Conservation (phyloP, 2,888 invertebrate genomes). For the Lycophotia porphyrea region DNA sequence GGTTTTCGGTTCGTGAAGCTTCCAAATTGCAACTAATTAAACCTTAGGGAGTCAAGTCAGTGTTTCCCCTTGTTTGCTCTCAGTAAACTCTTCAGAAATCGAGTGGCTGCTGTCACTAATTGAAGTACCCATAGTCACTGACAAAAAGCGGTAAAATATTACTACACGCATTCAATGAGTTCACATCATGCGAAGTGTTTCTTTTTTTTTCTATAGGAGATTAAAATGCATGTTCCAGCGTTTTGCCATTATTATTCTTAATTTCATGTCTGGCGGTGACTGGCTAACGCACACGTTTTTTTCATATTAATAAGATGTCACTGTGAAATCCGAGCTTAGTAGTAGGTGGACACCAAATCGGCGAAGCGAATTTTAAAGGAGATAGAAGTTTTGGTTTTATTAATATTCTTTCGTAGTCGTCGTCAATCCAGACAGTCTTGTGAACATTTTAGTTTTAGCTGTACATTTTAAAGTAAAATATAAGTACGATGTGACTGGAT, state of each 20-base stretch:
- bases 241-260: conserved; percentile 33
- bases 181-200: neutral
- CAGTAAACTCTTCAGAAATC: conserved; percentile 13
- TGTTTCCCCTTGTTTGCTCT: conserved; percentile 19
- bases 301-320: conserved; percentile 40
- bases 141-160: neutral
- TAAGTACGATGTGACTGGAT: neutral
- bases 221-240: conserved; percentile 45
- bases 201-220: neutral
- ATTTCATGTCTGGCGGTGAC: conserved; percentile 49
- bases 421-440: neutral
- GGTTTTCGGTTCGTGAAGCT: neutral
- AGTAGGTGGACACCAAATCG: neutral
- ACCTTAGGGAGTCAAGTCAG: conserved; percentile 4
- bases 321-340: neutral
- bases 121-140: conserved; percentile 1
- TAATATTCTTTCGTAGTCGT: conserved; percentile 9
- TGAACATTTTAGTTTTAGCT: neutral
- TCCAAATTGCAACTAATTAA: conserved; percentile 15
- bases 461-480: neutral
- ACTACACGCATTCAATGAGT: neutral
- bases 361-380: neutral
- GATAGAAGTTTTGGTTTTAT: neutral
- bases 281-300: conserved; percentile 34
- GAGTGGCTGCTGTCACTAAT: conserved; percentile 15